These are phyloP conservation scores for Seladonia tumulorum DNA, from an alignment of 2,888 invertebrate genomes.

Conservation along the genomic window DNA sequence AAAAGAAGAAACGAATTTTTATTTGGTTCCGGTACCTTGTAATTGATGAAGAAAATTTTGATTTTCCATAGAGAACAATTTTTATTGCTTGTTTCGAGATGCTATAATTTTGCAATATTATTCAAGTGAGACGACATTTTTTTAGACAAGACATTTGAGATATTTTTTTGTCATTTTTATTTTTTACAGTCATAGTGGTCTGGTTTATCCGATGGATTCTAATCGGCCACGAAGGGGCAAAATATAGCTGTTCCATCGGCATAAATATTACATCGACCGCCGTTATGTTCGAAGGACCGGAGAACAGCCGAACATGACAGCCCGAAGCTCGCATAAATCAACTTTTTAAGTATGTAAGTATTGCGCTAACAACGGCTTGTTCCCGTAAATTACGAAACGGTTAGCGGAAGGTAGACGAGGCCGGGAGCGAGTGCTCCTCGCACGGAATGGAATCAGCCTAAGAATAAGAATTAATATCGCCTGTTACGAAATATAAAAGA, in stretches of 20 bases:
- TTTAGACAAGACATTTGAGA: no score
- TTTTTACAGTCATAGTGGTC: not conserved
- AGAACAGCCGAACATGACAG: not conserved
- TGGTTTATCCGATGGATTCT: not conserved
- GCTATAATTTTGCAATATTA: not conserved
- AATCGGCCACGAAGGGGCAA: not conserved
- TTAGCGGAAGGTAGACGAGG: slow-evolving; percentile 1
- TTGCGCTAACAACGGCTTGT: slow-evolving; percentile 30
- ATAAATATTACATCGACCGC: slow-evolving; percentile 41
- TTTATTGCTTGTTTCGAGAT: not conserved
- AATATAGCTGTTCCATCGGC: slow-evolving; percentile 10
- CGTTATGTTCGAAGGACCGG: not conserved
- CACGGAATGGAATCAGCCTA: slow-evolving; percentile 35
- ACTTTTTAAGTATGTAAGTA: slow-evolving; percentile 15
- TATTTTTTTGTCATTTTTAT: no score
- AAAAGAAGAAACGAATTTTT: no score
- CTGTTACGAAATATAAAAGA: slow-evolving; percentile 52
- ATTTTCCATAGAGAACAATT: no score
- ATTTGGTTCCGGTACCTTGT: no score
- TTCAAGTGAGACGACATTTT: no score
- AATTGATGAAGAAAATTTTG: no score
- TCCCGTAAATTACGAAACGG: slow-evolving; percentile 37
- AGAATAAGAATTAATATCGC: slow-evolving; percentile 41
- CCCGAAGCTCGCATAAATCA: slow-evolving; percentile 35
- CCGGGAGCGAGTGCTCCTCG: slow-evolving; percentile 18